phyloP scores from a whole-genome alignment of 2,888 invertebrate genomes.

The Caenorhabditis zanzibari region DNA sequence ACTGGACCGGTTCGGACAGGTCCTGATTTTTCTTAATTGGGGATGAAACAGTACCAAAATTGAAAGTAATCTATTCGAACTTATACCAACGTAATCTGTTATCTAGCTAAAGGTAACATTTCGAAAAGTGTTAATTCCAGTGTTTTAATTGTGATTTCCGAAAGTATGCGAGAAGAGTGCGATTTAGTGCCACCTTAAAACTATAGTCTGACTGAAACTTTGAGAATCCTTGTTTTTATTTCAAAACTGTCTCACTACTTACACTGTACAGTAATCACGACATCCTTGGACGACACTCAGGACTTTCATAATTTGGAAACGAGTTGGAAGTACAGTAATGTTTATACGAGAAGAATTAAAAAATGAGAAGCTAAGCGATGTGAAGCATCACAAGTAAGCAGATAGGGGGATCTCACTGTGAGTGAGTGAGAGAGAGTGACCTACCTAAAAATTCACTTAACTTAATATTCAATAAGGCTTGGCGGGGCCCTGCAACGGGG shows the following conservation, averaged over 20 bases:
- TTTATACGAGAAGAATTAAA: neutral
- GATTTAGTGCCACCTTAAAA: too few relatives aligned
- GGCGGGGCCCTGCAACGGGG: constrained; percentile 37
- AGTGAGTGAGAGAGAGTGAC: constrained; percentile 32
- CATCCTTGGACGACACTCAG: neutral
- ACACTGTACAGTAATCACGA: too few relatives aligned
- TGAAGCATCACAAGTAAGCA: constrained; percentile 24
- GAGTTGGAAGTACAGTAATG: neutral
- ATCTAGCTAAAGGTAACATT: too few relatives aligned
- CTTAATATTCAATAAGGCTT: constrained; percentile 66
- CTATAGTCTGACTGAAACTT: too few relatives aligned
- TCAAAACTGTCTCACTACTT: too few relatives aligned
- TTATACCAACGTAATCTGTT: too few relatives aligned
- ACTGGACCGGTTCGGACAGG: neutral
- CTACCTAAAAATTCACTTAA: constrained; percentile 67
- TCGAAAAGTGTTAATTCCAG: too few relatives aligned
- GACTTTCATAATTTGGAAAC: neutral
- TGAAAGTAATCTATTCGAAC: too few relatives aligned
- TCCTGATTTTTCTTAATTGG: neutral
- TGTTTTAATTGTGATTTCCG: too few relatives aligned
- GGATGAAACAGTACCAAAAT: too few relatives aligned
- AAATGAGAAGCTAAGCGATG: constrained; percentile 16
- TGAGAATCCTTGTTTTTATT: too few relatives aligned
- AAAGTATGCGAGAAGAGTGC: too few relatives aligned
- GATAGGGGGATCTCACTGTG: constrained; percentile 19